Percentiles rank a stretch among this genome's conserved stretches.
Conservation (phyloP, 1,140 invertebrate genomes). For the Pristionchus pacificus region DNA sequence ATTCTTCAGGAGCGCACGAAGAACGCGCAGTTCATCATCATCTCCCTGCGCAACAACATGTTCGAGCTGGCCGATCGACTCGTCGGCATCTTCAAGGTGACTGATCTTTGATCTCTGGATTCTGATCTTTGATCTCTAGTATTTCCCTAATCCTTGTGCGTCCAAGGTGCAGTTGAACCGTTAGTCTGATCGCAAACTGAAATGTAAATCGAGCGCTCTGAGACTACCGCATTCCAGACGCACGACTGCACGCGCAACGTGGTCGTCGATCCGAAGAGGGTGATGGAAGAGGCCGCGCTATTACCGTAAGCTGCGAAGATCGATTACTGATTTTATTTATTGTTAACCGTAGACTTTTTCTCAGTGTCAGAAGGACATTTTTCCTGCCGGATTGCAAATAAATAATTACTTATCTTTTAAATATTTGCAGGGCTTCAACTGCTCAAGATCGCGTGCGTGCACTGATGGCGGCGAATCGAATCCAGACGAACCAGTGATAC, state of each 20-base stretch:
- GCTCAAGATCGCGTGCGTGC: no score
- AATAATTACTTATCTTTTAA: no score
- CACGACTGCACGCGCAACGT: constrained; percentile 79
- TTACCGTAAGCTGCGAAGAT: no score
- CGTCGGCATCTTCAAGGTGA: constrained; percentile 85
- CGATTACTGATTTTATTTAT: no score
- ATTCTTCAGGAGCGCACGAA: constrained; percentile 78
- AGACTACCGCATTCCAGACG: constrained; percentile 59
- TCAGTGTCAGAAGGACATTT: no score
- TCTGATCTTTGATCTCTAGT: neutral
- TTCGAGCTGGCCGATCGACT: constrained; percentile 86
- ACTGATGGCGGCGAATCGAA: no score
- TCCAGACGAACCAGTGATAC: no score
- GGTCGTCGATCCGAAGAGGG: constrained; percentile 63
- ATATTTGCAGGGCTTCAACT: no score
- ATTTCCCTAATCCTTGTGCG: neutral
- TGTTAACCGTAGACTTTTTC: no score
- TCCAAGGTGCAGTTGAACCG: neutral
- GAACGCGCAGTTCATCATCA: constrained; percentile 97
- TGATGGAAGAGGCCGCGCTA: no score
- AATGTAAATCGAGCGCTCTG: neutral
- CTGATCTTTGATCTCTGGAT: neutral
- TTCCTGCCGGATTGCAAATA: no score
- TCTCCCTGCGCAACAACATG: constrained; percentile 94
- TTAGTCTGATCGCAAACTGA: neutral